A percentile compares a stretch with the other conserved stretches of the same genome.
Conservation (phyloP, 1,140 invertebrate species). For the Drosophila grimshawi region DNA sequence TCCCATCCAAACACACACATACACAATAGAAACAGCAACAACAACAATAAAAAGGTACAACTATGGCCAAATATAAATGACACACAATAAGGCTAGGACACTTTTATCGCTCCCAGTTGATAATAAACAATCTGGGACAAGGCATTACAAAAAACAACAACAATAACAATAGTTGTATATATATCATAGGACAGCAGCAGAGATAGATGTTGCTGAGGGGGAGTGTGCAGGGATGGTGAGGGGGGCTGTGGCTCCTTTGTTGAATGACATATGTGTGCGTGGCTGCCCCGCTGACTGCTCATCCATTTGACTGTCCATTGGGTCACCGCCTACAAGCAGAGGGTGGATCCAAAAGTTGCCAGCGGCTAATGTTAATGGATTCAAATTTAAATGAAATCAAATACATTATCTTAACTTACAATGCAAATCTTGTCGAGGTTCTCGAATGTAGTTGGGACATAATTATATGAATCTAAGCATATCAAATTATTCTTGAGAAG, state of each 20-base stretch:
- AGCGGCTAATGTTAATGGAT: too few relatives aligned
- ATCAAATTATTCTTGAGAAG: too few relatives aligned
- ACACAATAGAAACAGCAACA: slow-evolving; percentile 35
- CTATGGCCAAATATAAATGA: slow-evolving; percentile 77
- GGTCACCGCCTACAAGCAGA: slow-evolving; percentile 28
- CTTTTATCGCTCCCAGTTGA: slow-evolving; percentile 79
- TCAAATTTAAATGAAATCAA: too few relatives aligned
- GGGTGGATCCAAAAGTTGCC: slow-evolving; percentile 18
- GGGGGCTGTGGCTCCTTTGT: slow-evolving; percentile 50
- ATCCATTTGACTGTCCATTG: slow-evolving; percentile 67
- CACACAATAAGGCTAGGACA: slow-evolving; percentile 76
- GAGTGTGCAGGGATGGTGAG: background rate
- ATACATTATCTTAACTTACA: too few relatives aligned
- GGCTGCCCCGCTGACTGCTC: slow-evolving; percentile 73
- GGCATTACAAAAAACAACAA: slow-evolving; percentile 31
- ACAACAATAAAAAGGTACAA: slow-evolving; percentile 64
- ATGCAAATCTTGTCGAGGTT: too few relatives aligned
- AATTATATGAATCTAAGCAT: too few relatives aligned
- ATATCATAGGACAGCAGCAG: slow-evolving; percentile 3
- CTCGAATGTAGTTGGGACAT: too few relatives aligned
- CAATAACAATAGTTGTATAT: slow-evolving; percentile 22
- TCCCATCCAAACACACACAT: slow-evolving; percentile 17
- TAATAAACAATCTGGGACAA: slow-evolving; percentile 75
- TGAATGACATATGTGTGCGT: slow-evolving; percentile 72
- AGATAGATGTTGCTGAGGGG: too few relatives aligned